Evolutionary conservation across 92 coral and sea anemone species (phyloP).

Genomic region (Siderastrea siderea): DNA sequence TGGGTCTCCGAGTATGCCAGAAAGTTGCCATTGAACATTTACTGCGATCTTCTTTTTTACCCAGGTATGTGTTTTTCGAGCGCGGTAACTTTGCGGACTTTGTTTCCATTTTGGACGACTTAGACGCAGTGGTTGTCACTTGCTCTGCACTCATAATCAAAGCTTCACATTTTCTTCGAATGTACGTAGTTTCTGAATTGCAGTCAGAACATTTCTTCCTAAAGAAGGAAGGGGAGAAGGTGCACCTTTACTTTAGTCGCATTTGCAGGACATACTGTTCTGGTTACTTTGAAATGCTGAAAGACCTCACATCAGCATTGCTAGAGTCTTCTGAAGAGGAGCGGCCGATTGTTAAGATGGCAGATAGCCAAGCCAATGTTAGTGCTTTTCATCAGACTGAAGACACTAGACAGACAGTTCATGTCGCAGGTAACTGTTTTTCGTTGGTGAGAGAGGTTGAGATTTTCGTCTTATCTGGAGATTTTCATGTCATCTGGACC

Average conservation of each 20-base stretch:
- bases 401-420: neutral
- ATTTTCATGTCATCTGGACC: no score
- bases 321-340: neutral
- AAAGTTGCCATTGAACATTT: constrained; percentile 10
- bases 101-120: neutral
- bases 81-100: neutral
- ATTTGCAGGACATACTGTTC: neutral
- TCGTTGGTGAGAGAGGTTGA: constrained; percentile 5
- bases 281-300: neutral
- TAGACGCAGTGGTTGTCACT: neutral
- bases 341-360: neutral
- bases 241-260: neutral
- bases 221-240: neutral
- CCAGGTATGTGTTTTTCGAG: constrained; percentile 21
- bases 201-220: constrained; percentile 6
- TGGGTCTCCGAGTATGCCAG: no score
- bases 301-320: constrained; percentile 5
- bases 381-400: neutral
- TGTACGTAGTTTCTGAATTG: neutral
- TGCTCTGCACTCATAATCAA: neutral
- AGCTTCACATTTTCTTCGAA: neutral
- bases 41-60: constrained; percentile 1
- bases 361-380: neutral
- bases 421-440: neutral
- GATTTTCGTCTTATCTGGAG: neutral